phyloP scores from a whole-genome alignment of 2,888 invertebrate species.

The Aleiodes testaceus region DNA sequence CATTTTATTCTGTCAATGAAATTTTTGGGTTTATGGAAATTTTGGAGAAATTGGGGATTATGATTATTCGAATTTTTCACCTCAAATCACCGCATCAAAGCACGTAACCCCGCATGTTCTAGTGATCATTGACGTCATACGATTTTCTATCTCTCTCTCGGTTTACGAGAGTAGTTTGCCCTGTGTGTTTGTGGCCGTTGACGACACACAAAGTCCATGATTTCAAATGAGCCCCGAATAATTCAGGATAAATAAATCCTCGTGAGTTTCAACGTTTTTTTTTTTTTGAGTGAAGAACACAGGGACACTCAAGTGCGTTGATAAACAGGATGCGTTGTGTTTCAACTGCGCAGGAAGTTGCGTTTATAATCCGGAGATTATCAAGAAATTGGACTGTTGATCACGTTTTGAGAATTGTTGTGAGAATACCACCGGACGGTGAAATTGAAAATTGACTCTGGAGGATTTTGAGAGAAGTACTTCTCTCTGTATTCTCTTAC shows the following conservation, averaged over 20 bases:
- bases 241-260: not conserved
- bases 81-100: not conserved
- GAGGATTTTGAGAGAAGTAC: too few species aligned
- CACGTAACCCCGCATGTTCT: conserved; percentile 3
- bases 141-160: conserved; percentile 29
- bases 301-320: not conserved
- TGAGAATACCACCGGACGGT: conserved; percentile 4
- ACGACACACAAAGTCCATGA: not conserved
- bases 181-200: conserved; percentile 6
- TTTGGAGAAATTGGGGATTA: too few species aligned
- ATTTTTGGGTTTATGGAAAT: too few species aligned
- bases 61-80: too few species aligned
- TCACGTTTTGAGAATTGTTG: conserved; percentile 16
- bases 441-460: conserved; percentile 13
- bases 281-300: not conserved
- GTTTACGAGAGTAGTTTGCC: conserved; percentile 20
- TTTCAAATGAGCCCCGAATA: too few species aligned
- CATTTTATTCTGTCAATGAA: too few species aligned
- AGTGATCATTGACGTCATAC: conserved; percentile 31
- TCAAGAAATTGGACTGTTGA: conserved; percentile 6
- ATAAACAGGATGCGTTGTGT: conserved; percentile 21
- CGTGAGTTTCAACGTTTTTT: not conserved
- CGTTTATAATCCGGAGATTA: not conserved
- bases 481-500: not conserved
- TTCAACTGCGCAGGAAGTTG: not conserved